Conservation (phyloP, 2,113 vertebrate species). For the Esox niger region DNA sequence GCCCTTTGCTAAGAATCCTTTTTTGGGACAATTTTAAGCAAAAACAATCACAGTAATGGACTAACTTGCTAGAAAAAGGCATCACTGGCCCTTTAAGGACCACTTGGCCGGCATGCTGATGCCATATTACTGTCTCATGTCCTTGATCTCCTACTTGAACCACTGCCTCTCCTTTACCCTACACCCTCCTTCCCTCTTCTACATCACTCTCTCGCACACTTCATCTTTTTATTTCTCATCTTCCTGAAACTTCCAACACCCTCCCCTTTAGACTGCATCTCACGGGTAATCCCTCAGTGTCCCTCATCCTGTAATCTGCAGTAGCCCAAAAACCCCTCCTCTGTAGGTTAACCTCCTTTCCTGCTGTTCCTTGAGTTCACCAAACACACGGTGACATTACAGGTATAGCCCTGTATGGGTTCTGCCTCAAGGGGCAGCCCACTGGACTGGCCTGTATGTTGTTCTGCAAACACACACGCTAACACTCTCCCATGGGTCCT, state of each 20-base stretch:
- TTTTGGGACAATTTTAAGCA: too few species aligned
- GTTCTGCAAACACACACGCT: background rate
- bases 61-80: too few species aligned
- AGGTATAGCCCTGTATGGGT: conserved; percentile 8
- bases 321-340: background rate
- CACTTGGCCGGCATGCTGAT: conserved; percentile 18
- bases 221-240: background rate
- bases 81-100: too few species aligned
- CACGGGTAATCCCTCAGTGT: background rate
- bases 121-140: conserved; percentile 18
- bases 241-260: background rate
- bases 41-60: too few species aligned
- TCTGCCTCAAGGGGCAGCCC: too few species aligned
- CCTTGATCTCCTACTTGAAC: background rate
- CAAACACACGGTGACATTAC: background rate
- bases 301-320: background rate
- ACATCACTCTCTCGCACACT: background rate
- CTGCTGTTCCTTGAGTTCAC: background rate
- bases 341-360: too few species aligned
- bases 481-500: too few species aligned
- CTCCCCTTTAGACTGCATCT: too few species aligned
- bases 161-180: background rate
- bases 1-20: too few species aligned
- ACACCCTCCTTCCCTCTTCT: background rate
- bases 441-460: too few species aligned